Base-by-base conservation (phyloP, 2,888 invertebrate genomes). In the Calliscelio sp. region DNA sequence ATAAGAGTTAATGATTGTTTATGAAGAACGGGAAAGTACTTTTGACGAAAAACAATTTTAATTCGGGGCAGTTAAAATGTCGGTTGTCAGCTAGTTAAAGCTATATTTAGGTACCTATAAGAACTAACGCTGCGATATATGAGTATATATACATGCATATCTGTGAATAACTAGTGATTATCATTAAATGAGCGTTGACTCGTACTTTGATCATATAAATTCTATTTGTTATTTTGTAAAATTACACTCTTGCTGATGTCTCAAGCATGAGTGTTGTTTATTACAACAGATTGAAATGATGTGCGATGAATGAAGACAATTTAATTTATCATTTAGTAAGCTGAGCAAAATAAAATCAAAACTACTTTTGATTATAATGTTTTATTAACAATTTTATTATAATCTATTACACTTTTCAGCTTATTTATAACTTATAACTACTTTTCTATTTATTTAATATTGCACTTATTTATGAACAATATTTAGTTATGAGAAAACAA, bases 1-100 rank as follows among this genome's bases (percentile, higher is more conserved):
- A n/a, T n/a, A n/a, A n/a, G n/a, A n/a, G n/a, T 28, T 25, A 28
- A 2, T n/a, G 6, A 22, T 51, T 24, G 24, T 25, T 2, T 51
- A 25, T 24, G 20, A 35, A 44, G 16, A 65, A 49, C 7, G 16
- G 20, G 7, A 49, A 49, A 46, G 11, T 49, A 18, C 28, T 28
- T 46, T 46, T 28, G 32, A n/a, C 18, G 20, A 49, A 28, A 65
- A 49, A 18, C 20, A 65, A 49, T 28, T 46, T 65, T 49, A 46
- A 46, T 65, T 65, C 16, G 18, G 38, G 11, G 32, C 22, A 65
- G 65, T 65, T 65, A 65, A 65, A 65, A 65, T 51, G 49, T 65
- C 49, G 65, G 65, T 65, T 65, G 65, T 65, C 65, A 65, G 65
- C 49, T 65, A 49, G 65, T 65, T 49, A 65, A 65, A 25, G 65